Evolutionary conservation across 2,797 vertebrate genomes (phyloP), one percentile per base, ranked within the genome.

Genomic region (Lepilemur septentrionalis): DNA sequence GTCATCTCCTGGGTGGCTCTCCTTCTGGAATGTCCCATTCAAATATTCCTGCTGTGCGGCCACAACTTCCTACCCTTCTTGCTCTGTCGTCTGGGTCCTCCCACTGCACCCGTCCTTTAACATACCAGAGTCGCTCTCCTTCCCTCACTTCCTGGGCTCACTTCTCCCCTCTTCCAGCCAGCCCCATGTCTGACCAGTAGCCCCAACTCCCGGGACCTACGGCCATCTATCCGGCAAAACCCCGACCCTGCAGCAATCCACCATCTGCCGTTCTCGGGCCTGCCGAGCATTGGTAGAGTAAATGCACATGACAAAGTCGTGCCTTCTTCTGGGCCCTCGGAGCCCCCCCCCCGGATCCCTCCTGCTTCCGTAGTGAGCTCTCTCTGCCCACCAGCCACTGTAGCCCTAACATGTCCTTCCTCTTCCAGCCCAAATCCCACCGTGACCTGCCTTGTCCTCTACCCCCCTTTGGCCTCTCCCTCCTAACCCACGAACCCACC

Each of bases 171-270:
- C 89, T 22, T 55, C 65, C 79, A 59, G 14, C 28, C 2, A 88
- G 48, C 6, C 15, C 18, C 55, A 11, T 0, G 61, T 18, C 25
- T 14, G 46, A 41, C n/a, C 6, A 2, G 48, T 1, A 25, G 22
- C 18, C 14, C 35, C 57, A 20, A 3, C 0, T 18, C 52, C 17
- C 20, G 2, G 13, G 69, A 59, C 30, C 0, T 0, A 3, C 2
- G 41, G 23, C 28, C 0, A 0, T 78, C 23, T 4, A 15, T 28
- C 17, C 15, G 41, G 1, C 0, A 14, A 59, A 84, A 61, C 43
- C n/a, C 52, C 7, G 22, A 7, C 25, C 20, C 38, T 11, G 55
- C n/a, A 48, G 35, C 57, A 14, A 14, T 12, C 48, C 13, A 15
- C 9, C 4, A 25, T 5, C 23, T 20, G 28, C 57, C 18, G 61